Conservation (phyloP, 2,113 vertebrate species). For the Dipodomys ordii region DNA sequence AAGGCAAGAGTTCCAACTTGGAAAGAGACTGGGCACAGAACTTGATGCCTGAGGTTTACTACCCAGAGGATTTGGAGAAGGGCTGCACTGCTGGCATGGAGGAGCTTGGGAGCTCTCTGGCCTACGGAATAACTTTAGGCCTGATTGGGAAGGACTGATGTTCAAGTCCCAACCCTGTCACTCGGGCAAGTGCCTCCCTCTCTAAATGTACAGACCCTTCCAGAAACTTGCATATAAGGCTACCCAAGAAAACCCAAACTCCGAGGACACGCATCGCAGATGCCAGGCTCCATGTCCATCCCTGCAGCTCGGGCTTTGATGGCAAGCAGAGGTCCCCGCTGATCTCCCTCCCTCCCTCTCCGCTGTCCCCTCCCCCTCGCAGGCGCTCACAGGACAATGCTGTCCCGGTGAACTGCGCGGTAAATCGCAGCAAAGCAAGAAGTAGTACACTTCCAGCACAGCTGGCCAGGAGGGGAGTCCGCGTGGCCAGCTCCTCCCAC, state of each 20-base stretch:
- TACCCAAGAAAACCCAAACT: neutral
- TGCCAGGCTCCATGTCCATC: rapidly evolving
- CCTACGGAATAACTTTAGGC: neutral
- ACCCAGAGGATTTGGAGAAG: too few species aligned
- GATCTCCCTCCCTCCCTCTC: neutral
- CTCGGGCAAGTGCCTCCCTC: neutral
- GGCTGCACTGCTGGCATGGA: neutral
- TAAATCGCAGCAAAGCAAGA: neutral
- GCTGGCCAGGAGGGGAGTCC: neutral
- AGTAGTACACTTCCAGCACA: neutral
- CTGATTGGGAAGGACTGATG: neutral
- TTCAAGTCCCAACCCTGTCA: neutral
- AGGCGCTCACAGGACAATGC: neutral
- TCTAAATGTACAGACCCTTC: neutral
- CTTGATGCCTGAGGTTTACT: neutral
- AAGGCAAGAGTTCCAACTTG: neutral
- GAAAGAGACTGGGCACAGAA: neutral
- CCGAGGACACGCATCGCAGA: neutral
- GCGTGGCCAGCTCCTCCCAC: neutral
- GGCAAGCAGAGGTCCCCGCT: neutral
- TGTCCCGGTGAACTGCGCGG: rapidly evolving
- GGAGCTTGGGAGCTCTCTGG: neutral
- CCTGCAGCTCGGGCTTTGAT: too few species aligned
- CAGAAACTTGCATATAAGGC: neutral
- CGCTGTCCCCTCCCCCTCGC: neutral